Evolutionary conservation across 1,140 invertebrate genomes (phyloP).

Genomic region (Stegodyphus mimosarum): DNA sequence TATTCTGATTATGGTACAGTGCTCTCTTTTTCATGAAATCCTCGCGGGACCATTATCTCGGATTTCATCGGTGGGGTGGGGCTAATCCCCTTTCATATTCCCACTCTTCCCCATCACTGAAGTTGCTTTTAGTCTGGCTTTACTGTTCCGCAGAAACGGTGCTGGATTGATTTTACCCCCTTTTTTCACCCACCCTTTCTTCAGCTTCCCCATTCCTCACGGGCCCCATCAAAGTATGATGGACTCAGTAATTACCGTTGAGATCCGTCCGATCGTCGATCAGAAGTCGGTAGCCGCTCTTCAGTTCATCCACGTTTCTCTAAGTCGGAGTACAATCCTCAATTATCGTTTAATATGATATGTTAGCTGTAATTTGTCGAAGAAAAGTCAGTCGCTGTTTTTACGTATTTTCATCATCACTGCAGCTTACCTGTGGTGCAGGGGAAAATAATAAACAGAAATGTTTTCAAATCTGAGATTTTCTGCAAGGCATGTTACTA

Average conservation of each 20-base stretch:
- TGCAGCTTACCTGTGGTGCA: no score
- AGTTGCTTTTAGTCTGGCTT: constrained; percentile 4
- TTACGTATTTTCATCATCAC: no score
- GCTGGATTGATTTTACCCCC: constrained; percentile 13
- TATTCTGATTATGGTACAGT: constrained; percentile 40
- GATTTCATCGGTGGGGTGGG: constrained; percentile 36
- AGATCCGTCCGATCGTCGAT: background rate
- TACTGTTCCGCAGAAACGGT: background rate
- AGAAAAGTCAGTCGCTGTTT: no score
- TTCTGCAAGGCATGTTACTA: no score
- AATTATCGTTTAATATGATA: no score
- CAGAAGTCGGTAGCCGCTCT: background rate
- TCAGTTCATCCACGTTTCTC: background rate
- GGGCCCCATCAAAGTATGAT: constrained; percentile 35
- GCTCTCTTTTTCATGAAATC: constrained; percentile 38
- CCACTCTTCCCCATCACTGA: constrained; percentile 15
- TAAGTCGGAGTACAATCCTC: background rate
- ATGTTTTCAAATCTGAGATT: no score
- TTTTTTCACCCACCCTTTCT: constrained; percentile 17
- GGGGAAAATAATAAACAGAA: no score
- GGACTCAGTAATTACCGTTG: constrained; percentile 39
- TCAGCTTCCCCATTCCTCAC: constrained; percentile 4
- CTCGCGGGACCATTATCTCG: constrained; percentile 48
- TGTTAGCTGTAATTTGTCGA: no score
- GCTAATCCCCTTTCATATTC: constrained; percentile 44